Base-by-base conservation (phyloP, 2,888 invertebrate species). In the Agriotes lineatus region DNA sequence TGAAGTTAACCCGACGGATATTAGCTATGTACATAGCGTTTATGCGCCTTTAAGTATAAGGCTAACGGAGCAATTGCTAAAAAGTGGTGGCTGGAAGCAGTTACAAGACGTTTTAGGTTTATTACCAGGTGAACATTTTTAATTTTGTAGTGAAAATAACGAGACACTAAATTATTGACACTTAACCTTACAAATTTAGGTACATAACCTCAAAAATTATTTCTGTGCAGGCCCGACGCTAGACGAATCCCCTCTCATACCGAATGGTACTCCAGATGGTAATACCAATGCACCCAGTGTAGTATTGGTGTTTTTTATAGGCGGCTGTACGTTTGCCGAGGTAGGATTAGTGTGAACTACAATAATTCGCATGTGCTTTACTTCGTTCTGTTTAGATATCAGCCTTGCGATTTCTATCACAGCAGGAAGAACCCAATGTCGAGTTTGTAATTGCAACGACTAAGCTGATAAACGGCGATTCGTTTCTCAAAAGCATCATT, bases 251-350 rank as follows among this genome's bases (percentile, higher is more conserved):
- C 90, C 90, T 7, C 54, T 75, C 16, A 70, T 79, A 9, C 65
- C 75, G 4, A 73, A 59, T 79, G 84, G 70, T 76, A 78, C 61
- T 80, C 80, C 44, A 79, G 82, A 1, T 85, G 79, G 85, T 44
- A 78, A 77, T 64, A 70, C 78, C 0, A 90, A 92, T 74, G 87
- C 88, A 37, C 88, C 91, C 0, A 87, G 88, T 73, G 92, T 96
- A 1, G 91, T 97, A 6, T 86, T 99, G 0, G 96, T 99, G 0
- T 96, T 97, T 83, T 97, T 98, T 82, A 91, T 99, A 12, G 99
- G 99, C 2, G 99, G 99, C 0, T 96, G 97, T 81, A 99, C 99
- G 0, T 96, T 93, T 85, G 96, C 97, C 1, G 99, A 99, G 79
- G 84, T 83, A 58, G 25, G 14, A 33, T n/a, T n/a, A n/a, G n/a